Base-by-base conservation (phyloP, 1,140 invertebrate genomes). In the Eufriesea mexicana region DNA sequence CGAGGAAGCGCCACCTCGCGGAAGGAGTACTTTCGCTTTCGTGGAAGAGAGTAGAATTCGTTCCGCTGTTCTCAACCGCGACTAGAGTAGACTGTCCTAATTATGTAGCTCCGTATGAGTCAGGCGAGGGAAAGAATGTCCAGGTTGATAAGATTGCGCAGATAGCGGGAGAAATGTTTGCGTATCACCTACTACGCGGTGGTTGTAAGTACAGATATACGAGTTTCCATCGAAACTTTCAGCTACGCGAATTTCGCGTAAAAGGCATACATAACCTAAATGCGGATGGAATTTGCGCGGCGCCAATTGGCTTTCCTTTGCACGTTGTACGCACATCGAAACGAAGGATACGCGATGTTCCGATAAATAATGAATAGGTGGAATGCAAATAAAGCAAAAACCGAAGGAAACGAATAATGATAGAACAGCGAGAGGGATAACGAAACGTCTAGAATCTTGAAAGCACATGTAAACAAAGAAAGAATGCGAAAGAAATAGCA, bases 131-230 rank as follows among this genome's bases (percentile, higher is more conserved):
- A 85, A 72, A 85, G 59, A 76, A 83, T 47, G 28, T 64, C 59
- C 42, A 16, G 5, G 28, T 28, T 14, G 82, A 83, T 84, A 84
- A 84, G 82, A 78, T 70, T 78, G 76, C 59, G 67, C 51, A 35
- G 82, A 84, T 84, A 79, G 20, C 42, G 10, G 54, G 76, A 66
- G 67, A 76, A 83, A 83, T 77, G 82, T 83, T 71, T 54, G 68
- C 57, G 42, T 62, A 45, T 49, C 75, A n/a, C 12, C 55, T 16
- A 23, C 9, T 42, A 45, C 72, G 20, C 25, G 20, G 47, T 25
- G 16, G 25, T 55, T 35, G 35, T n/a, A n/a, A n/a, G n/a, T 23
- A 16, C 42, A n/a, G 7, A 14, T 54, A n/a, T 45, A n/a, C 23
- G 45, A 49, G 18, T 10, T 23, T 35, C 66, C 51, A 5, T n/a